Evolutionary conservation across 2,113 vertebrate genomes (phyloP).

Genomic region (Ictalurus punctatus): DNA sequence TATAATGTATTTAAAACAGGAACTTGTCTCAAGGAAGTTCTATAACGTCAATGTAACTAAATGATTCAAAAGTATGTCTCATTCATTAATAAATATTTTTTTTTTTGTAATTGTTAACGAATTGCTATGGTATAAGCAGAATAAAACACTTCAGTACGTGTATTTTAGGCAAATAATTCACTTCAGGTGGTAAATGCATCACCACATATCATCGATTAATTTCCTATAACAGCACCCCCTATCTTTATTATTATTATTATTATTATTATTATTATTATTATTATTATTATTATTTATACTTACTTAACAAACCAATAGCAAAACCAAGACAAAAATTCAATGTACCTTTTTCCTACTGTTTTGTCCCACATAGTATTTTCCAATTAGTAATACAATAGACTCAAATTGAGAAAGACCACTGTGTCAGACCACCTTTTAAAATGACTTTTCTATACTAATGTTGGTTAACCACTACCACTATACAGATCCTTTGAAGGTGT

Average conservation of each 20-base stretch:
- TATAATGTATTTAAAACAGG: neutral
- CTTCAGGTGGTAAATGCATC: neutral
- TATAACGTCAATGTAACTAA: neutral
- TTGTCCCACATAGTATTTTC: neutral
- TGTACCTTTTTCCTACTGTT: neutral
- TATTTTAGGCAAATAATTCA: neutral
- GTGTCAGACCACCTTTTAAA: neutral
- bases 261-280: neutral
- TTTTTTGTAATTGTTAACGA: neutral
- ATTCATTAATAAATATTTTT: neutral
- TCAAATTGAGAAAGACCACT: neutral
- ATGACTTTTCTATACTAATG: neutral
- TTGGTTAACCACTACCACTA: neutral
- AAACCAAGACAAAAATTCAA: neutral
- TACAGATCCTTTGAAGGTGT: slow-evolving; percentile 5
- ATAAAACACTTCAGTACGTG: neutral
- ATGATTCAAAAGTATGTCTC: neutral
- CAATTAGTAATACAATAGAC: neutral
- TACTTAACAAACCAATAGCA: neutral
- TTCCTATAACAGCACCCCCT: neutral
- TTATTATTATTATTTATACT: neutral
- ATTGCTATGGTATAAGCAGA: neutral
- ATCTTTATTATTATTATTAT: neutral
- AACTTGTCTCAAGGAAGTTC: neutral
- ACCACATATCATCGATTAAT: neutral